These are phyloP conservation scores for Heliconius cydno DNA, from an alignment of 2,888 invertebrate species.

Conservation along the genomic window DNA sequence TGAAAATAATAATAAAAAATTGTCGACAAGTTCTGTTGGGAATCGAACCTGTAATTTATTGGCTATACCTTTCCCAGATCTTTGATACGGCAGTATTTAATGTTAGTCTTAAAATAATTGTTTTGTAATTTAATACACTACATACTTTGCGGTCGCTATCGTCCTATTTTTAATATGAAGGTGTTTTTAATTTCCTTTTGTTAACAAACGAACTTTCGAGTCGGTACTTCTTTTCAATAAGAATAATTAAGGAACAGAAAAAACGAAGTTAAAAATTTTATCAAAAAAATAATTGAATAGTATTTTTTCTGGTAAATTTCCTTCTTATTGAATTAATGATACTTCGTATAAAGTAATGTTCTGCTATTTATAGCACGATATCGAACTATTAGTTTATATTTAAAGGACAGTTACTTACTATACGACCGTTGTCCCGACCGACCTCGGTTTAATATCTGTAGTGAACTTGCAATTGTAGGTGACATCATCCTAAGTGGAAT, in stretches of 20 bases:
- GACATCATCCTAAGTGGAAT: constrained; percentile 36
- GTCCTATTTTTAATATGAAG: not conserved
- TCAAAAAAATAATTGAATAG: not conserved
- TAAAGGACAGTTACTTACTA: constrained; percentile 8
- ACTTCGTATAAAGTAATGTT: not conserved
- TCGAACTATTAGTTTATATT: constrained; percentile 21
- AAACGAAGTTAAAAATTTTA: no score
- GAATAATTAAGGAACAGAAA: no score
- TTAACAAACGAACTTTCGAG: not conserved
- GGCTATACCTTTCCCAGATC: not conserved
- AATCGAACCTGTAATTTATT: not conserved
- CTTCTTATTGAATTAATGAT: not conserved
- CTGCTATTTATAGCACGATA: not conserved
- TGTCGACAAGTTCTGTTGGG: not conserved
- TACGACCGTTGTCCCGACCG: constrained; percentile 22
- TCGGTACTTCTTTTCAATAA: not conserved
- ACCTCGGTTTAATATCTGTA: constrained; percentile 40
- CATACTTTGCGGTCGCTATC: not conserved
- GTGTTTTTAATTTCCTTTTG: not conserved
- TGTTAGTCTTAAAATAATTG: not conserved
- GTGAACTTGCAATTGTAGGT: constrained; percentile 45
- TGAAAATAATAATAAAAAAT: not conserved
- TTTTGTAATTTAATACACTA: constrained; percentile 4
- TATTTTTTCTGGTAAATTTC: not conserved
- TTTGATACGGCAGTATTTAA: not conserved